Evolutionary conservation across 1,140 invertebrate genomes (phyloP).

Genomic region (Ostrea edulis): DNA sequence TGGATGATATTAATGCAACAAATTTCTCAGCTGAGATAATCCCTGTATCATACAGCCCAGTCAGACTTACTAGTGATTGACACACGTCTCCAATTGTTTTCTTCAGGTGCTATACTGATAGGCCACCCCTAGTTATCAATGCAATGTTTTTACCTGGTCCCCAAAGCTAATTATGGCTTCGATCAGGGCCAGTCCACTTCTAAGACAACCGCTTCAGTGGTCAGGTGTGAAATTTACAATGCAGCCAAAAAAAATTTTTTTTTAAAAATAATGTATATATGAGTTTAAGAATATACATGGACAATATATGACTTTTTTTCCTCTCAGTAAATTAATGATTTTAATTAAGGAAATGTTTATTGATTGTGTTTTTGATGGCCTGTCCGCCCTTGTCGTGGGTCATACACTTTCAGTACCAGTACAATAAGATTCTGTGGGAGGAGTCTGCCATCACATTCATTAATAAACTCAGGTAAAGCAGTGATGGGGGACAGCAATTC

Average conservation of each 20-base stretch:
- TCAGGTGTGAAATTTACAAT: neutral
- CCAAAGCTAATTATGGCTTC: slow-evolving; percentile 8
- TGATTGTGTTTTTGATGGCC: neutral
- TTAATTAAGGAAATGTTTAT: neutral
- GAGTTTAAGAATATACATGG: neutral
- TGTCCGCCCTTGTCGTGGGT: neutral
- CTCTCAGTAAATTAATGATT: neutral
- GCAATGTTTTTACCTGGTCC: slow-evolving; percentile 26
- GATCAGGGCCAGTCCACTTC: neutral
- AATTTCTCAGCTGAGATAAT: neutral
- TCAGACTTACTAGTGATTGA: neutral
- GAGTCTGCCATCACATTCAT: neutral
- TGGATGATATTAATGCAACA: slow-evolving; percentile 22
- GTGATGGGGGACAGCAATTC: slow-evolving; percentile 27
- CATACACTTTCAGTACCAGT: neutral
- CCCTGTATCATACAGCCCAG: neutral
- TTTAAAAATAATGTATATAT: neutral
- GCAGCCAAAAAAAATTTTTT: neutral
- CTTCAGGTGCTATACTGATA: slow-evolving; percentile 22
- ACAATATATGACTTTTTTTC: neutral
- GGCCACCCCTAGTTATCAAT: slow-evolving; percentile 14
- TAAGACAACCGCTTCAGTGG: neutral
- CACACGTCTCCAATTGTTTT: neutral
- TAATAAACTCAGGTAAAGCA: slow-evolving; percentile 11
- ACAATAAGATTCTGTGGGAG: neutral